Evolutionary conservation across 2,888 invertebrate species (phyloP).

Genomic region (Drosophila cracens): DNA sequence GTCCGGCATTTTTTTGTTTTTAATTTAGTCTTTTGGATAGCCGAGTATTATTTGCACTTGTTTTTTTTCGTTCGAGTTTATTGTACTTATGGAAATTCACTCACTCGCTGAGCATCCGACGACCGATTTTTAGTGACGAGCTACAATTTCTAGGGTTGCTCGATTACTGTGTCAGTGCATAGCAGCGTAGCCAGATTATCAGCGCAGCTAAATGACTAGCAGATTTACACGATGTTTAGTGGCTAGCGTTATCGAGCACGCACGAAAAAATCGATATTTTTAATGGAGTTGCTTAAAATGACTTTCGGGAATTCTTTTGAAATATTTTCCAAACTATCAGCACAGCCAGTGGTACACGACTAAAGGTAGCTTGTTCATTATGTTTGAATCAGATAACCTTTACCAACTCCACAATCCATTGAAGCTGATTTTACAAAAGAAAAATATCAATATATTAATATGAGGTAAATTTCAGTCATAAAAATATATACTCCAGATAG

Average conservation of each 20-base stretch:
- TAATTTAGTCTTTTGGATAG: neutral
- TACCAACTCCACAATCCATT: neutral
- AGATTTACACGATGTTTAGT: constrained; percentile 13
- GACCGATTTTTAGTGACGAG: constrained; percentile 40
- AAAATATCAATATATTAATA: neutral
- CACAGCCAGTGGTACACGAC: neutral
- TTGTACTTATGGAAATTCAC: constrained; percentile 41
- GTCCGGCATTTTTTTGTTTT: constrained; percentile 76
- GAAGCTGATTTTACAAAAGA: neutral
- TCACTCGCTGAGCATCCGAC: constrained; percentile 47
- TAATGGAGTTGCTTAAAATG: constrained; percentile 28
- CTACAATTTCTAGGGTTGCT: constrained; percentile 46
- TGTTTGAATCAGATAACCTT: neutral
- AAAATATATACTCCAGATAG: neutral
- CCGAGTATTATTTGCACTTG: neutral
- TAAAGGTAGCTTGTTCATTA: neutral
- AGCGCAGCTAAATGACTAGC: constrained; percentile 30
- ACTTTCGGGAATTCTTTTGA: constrained; percentile 42
- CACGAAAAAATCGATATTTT: constrained; percentile 41
- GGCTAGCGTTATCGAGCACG: constrained; percentile 20
- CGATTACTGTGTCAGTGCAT: neutral
- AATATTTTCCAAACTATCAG: constrained; percentile 53
- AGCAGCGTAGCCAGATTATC: constrained; percentile 21
- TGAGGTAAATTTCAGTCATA: neutral
- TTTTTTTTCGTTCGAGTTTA: constrained; percentile 12